Base-by-base conservation (phyloP, 2,888 invertebrate species). In the Caenorhabditis becei region DNA sequence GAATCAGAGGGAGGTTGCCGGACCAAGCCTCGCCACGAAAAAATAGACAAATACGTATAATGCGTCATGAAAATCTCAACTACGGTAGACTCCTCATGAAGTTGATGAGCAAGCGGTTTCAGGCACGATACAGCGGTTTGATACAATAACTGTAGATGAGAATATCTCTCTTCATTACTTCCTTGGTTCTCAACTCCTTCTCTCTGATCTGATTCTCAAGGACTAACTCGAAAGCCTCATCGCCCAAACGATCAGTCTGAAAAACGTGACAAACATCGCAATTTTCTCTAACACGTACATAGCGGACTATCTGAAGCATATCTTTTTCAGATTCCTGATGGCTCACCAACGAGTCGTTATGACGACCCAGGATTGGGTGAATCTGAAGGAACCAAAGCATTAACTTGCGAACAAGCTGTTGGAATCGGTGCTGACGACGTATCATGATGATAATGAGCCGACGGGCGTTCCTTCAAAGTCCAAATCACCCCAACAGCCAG, bases 151-250 rank as follows among this genome's bases (percentile, higher is more conserved):
- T n/a, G n/a, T n/a, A n/a, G n/a, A n/a, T n/a, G n/a, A n/a, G n/a
- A n/a, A n/a, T n/a, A n/a, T n/a, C n/a, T n/a, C n/a, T n/a, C n/a
- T n/a, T n/a, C n/a, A n/a, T n/a, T n/a, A n/a, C n/a, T n/a, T n/a
- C n/a, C n/a, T n/a, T n/a, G n/a, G n/a, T n/a, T n/a, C n/a, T n/a
- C n/a, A n/a, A n/a, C n/a, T n/a, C n/a, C n/a, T n/a, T n/a, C n/a
- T n/a, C n/a, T n/a, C n/a, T n/a, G n/a, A n/a, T n/a, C 67, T 88
- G 8, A 77, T 85, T 18, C 77, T 90, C 59, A 90, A 90, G 61
- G 89, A 89, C 20, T 83, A 86, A 61, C 88, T 89, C 62, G 90
- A 90, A 58, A 72, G 84, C n/a, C 63, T 83, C 7, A 82, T 90
- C 56, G 84, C 88, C 0, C 69, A 83, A 14, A 78, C 82, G 8